phyloP scores from a whole-genome alignment of 2,797 vertebrate genomes.

The Squalus acanthias region DNA sequence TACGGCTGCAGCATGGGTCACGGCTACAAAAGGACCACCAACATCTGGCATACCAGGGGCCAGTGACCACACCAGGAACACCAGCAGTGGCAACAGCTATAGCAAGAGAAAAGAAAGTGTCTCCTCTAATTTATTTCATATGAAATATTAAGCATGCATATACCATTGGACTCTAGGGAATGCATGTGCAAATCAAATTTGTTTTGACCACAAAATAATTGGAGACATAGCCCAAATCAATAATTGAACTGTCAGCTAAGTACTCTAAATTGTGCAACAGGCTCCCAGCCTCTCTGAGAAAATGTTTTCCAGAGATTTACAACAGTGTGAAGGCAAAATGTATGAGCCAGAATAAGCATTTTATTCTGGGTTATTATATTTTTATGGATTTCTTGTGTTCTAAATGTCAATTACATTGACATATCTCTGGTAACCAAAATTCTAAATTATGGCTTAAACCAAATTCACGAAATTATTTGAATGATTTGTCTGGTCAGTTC shows the following conservation, averaged over 20 bases:
- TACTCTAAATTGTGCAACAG: neutral
- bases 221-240: neutral
- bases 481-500: neutral
- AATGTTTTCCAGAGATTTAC: neutral
- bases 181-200: neutral
- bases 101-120: neutral
- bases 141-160: neutral
- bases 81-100: neutral
- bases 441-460: neutral
- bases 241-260: neutral
- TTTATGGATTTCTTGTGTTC: neutral
- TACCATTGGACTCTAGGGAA: neutral
- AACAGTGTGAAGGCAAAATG: neutral
- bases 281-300: neutral
- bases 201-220: neutral
- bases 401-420: neutral
- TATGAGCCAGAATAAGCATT: neutral
- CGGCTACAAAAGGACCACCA: neutral
- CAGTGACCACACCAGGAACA: neutral
- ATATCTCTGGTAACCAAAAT: neutral
- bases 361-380: neutral
- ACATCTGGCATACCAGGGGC: neutral
- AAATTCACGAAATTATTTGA: neutral
- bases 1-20: neutral
- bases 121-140: neutral